Evolutionary conservation across 2,797 vertebrate species (phyloP), one percentile per base, ranked within the genome.

Genomic region (Schizopygopsis malacanthus): DNA sequence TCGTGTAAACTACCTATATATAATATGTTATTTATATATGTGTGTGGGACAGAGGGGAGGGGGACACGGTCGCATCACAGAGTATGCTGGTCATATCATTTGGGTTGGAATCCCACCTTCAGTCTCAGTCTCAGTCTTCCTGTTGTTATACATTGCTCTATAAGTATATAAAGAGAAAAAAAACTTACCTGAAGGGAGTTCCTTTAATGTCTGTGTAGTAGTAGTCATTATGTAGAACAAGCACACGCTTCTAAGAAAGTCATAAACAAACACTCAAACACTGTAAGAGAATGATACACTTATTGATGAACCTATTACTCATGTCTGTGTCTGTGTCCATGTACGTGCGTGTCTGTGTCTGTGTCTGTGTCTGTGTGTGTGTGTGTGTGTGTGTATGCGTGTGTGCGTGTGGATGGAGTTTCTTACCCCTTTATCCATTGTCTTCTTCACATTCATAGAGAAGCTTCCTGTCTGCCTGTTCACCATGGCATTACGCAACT

Each of bases 161-260:
- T 79, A 10, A 8, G 10, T 22, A 28, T 16, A 63, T 25, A 20
- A 43, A 61, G 4, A 13, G 7, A 22, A 33, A 33, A 33, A 9
- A 25, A 12, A 59, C 89, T 92, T 96, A 99, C 98, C 98, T 99
- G 96, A 99, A 99, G 28, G 98, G 98, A 85, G 98, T 99, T 75
- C 97, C 98, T 93, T 97, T 98, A 93, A 99, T 99, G 95, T 99
- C 97, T 90, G 98, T 99, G 89, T 99, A 99, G 96, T 97, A 99
- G 95, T 99, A 99, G 93, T 99, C 98, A 93, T 99, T 99, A 92
- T 98, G 98, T 95, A 99, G 95, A 93, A 98, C 97, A 94, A 99
- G 94, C 4, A 99, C 98, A 85, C 98, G 98, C 94, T 97, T 99
- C 98, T 99, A 95, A 93, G 94, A 79, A 20, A 83, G 9, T 59